A percentile compares a stretch with the other conserved stretches of the same genome.
These are phyloP conservation scores for Camelus dromedarius DNA, from an alignment of 2,113 vertebrate species.

Conservation along the genomic window DNA sequence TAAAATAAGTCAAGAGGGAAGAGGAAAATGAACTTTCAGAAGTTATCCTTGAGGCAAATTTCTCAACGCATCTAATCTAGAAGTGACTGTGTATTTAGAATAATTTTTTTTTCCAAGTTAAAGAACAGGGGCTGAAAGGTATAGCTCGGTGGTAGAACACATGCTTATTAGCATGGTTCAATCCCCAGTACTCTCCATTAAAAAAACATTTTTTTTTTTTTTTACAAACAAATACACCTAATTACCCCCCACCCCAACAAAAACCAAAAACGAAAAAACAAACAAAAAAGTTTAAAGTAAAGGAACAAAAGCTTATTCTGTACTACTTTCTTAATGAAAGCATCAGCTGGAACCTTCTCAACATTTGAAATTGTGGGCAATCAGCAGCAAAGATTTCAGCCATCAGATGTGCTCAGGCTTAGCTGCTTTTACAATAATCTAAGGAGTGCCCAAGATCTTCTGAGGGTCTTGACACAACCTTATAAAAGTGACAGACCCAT, in stretches of 20 bases:
- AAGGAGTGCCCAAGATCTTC: not conserved
- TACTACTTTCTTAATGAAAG: not conserved
- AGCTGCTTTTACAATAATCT: not conserved
- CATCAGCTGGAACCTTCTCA: not conserved
- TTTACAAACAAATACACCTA: no score
- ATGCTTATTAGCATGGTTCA: no score
- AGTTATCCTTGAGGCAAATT: not conserved
- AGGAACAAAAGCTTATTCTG: not conserved
- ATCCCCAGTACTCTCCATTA: no score
- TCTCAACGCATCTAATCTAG: not conserved
- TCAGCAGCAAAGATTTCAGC: not conserved
- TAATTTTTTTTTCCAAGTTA: not conserved
- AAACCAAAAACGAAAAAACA: no score
- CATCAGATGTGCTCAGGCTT: not conserved
- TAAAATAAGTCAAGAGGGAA: not conserved
- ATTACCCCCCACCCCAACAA: no score
- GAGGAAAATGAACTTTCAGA: not conserved
- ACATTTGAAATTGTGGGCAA: not conserved
- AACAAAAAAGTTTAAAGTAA: not conserved
- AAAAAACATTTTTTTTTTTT: no score
- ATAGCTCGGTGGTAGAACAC: no score
- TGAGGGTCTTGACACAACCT: not conserved
- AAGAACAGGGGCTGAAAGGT: no score
- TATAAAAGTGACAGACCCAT: not conserved
- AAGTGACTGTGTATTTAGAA: not conserved